Conservation (phyloP, 2,888 invertebrate species). For the Rhingia campestris region DNA sequence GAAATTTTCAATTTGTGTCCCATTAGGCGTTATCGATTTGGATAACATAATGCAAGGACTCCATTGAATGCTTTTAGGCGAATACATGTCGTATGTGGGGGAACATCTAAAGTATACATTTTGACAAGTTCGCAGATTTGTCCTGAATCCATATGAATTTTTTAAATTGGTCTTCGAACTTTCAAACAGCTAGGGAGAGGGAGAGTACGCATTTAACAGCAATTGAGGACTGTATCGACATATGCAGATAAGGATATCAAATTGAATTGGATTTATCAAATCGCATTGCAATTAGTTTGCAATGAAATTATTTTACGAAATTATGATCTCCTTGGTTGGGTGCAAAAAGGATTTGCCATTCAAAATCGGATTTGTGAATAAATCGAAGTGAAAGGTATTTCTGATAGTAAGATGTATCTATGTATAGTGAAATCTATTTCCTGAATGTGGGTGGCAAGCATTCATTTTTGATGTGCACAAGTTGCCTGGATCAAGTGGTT, state of each 20-base stretch:
- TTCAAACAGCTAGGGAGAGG: not conserved
- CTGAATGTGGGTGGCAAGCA: too few species aligned
- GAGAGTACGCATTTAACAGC: not conserved
- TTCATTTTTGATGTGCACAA: too few species aligned
- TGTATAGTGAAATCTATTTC: too few species aligned
- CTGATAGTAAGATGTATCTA: too few species aligned
- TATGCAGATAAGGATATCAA: not conserved
- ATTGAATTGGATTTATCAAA: not conserved
- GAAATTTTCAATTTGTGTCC: slow-evolving; percentile 24
- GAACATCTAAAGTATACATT: not conserved
- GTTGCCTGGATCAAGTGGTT: too few species aligned
- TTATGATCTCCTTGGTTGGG: not conserved
- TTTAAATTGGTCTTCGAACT: not conserved
- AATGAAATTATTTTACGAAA: not conserved
- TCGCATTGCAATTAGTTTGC: not conserved
- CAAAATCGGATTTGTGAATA: slow-evolving; percentile 2
- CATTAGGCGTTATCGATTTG: slow-evolving; percentile 33
- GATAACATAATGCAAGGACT: not conserved
- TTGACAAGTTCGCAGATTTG: slow-evolving; percentile 6
- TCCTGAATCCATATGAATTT: not conserved
- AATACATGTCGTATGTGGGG: not conserved
- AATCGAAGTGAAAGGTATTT: not conserved
- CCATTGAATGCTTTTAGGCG: not conserved
- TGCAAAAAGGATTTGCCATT: not conserved
- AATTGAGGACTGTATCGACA: not conserved